These are phyloP conservation scores for Eciton burchellii DNA, from an alignment of 1,140 invertebrate genomes.

Conservation along the genomic window DNA sequence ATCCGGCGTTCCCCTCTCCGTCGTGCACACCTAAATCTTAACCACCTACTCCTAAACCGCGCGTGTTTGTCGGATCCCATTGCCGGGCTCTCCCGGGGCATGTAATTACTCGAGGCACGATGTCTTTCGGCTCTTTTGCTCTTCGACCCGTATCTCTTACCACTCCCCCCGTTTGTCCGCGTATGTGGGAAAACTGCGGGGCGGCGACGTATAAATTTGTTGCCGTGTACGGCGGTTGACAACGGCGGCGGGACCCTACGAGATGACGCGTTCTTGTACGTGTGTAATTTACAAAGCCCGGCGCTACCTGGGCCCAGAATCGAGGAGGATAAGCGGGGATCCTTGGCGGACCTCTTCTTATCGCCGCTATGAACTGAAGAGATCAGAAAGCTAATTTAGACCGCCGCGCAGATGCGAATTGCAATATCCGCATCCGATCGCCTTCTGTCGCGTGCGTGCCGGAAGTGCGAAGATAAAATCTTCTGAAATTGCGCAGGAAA, in stretches of 20 bases:
- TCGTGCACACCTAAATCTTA: conserved; percentile 63
- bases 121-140: conserved; percentile 77
- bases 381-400: conserved; percentile 32
- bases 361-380: conserved; percentile 15
- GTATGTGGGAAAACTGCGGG: conserved; percentile 60
- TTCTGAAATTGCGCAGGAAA: not conserved
- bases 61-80: conserved; percentile 68
- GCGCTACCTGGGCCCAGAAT: conserved; percentile 49
- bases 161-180: conserved; percentile 43
- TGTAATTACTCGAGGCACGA: conserved; percentile 77
- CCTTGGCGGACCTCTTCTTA: not conserved
- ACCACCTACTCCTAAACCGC: conserved; percentile 72
- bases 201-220: conserved; percentile 59
- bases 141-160: conserved; percentile 58
- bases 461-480: not conserved
- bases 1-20: not conserved
- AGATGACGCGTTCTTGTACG: conserved; percentile 48
- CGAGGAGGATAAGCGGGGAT: conserved; percentile 14
- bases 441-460: not conserved
- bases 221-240: conserved; percentile 52
- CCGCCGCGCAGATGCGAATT: not conserved
- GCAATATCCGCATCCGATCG: not conserved
- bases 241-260: conserved; percentile 13
- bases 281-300: conserved; percentile 54
- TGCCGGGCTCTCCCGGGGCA: conserved; percentile 71